Percentiles rank a stretch among this genome's conserved stretches.
These are phyloP conservation scores for Silurus aristotelis DNA, from an alignment of 2,797 vertebrate genomes.

Conservation along the genomic window DNA sequence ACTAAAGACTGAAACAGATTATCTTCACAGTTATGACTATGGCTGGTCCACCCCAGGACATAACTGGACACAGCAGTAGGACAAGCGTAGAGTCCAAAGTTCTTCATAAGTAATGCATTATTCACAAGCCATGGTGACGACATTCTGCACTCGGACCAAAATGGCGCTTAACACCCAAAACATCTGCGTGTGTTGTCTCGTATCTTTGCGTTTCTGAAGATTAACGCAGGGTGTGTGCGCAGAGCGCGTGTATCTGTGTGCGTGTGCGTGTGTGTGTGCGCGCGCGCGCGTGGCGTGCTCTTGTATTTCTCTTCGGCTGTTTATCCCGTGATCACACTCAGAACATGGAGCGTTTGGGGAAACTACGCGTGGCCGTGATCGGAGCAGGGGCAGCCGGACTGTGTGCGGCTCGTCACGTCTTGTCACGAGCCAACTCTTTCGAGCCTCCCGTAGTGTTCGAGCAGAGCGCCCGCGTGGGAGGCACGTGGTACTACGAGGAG, in stretches of 20 bases:
- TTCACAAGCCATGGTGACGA: not conserved
- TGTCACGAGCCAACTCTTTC: no score
- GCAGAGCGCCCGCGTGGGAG: slow-evolving; percentile 65
- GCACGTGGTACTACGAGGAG: slow-evolving; percentile 81
- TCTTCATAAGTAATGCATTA: not conserved
- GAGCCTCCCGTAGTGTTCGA: slow-evolving; percentile 70
- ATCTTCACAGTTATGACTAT: not conserved
- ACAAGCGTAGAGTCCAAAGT: not conserved
- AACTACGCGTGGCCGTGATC: slow-evolving; percentile 73
- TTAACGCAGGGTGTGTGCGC: not conserved
- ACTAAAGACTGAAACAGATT: not conserved
- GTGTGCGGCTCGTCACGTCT: slow-evolving; percentile 72
- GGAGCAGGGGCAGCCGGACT: slow-evolving; percentile 78
- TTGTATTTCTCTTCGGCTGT: not conserved
- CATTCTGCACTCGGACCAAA: not conserved
- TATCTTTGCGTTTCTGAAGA: no score
- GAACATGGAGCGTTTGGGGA: slow-evolving; percentile 13
- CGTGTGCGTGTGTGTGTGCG: no score
- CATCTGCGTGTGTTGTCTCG: not conserved
- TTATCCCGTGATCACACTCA: not conserved
- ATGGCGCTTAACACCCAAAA: not conserved
- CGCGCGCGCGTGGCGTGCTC: not conserved
- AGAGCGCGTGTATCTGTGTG: not conserved
- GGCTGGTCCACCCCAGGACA: not conserved
- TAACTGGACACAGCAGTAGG: not conserved